Base-by-base conservation (phyloP, 53 echinoderm and acorn worm genomes). In the Astropecten irregularis region DNA sequence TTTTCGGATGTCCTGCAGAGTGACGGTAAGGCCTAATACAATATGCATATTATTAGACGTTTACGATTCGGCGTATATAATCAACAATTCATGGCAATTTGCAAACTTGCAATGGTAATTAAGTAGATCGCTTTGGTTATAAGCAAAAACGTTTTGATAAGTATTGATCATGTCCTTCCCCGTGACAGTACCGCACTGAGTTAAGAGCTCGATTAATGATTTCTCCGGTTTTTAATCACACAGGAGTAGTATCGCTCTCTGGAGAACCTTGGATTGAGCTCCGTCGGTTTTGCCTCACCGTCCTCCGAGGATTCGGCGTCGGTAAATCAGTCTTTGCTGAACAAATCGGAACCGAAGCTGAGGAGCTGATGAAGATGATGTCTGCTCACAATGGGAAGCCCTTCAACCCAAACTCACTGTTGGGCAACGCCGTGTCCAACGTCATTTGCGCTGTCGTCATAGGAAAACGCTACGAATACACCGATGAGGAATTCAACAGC, bases 291-390 rank as follows among this genome's bases (percentile, higher is more conserved):
- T 42, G 82, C 34, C 51, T 88, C 21, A 63, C 42, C 8, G 48
- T 57, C 5, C 81, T 87, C 56, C 39, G 69, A 25, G 82, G 68
- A 15, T 69, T 87, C 6, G 87, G 87, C 4, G 49, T 87, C 2
- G 87, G 87, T 2, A 87, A 81, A 58, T 23, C 81, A 37, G 44
- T 56, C 29, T 87, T 81, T 33, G 87, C 81, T 29, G 87, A 87
- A 22, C 42, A 42, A 56, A 57, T 87, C 22, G 65, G 15, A n/a
- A 54, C 20, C 5, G 87, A 87, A 35, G 81, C 58, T 35, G 11
- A 22, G 15, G 49, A 49, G 22, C 42, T 88, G 18, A 39, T 82
- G n/a, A 39, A 29, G n/a, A 71, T 67, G 13, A 44, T 82, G 9
- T 16, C 21, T 18, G 38, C 34, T 1, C 34, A 13, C 8, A 32